Evolutionary conservation across 1,140 invertebrate species (phyloP).

Genomic region (Ips typographus): DNA sequence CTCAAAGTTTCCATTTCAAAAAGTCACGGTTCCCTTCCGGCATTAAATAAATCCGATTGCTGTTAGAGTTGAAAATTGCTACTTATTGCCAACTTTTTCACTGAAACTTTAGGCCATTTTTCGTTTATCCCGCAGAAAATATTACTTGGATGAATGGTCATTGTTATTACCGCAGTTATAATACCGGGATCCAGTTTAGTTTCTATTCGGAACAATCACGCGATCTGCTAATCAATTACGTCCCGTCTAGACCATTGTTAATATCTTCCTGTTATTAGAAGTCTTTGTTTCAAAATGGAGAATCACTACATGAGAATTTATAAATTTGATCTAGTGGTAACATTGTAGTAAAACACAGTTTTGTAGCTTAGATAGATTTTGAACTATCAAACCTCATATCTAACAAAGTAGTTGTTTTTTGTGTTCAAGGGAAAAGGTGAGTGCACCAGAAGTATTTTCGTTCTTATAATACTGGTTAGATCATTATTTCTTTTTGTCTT

Average conservation of each 20-base stretch:
- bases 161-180: too few relatives aligned
- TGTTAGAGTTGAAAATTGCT: conserved; percentile 7
- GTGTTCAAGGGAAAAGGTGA: too few relatives aligned
- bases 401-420: too few relatives aligned
- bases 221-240: not conserved
- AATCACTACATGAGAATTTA: conserved; percentile 6
- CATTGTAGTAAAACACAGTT: too few relatives aligned
- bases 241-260: conserved; percentile 20
- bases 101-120: not conserved
- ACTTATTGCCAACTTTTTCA: conserved; percentile 5
- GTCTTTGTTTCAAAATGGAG: conserved; percentile 8
- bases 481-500: too few relatives aligned
- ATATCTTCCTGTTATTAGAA: conserved; percentile 19
- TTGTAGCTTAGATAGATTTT: too few relatives aligned
- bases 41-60: conserved; percentile 1
- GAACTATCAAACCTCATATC: too few relatives aligned
- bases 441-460: too few relatives aligned
- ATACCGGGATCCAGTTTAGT: not conserved
- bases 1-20: conserved; percentile 3
- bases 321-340: too few relatives aligned
- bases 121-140: not conserved
- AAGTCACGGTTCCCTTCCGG: not conserved
- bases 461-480: too few relatives aligned
- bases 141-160: too few relatives aligned
- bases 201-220: not conserved